These are phyloP conservation scores for Thaumatotibia leucotreta DNA, from an alignment of 1,140 invertebrate species.

Conservation along the genomic window DNA sequence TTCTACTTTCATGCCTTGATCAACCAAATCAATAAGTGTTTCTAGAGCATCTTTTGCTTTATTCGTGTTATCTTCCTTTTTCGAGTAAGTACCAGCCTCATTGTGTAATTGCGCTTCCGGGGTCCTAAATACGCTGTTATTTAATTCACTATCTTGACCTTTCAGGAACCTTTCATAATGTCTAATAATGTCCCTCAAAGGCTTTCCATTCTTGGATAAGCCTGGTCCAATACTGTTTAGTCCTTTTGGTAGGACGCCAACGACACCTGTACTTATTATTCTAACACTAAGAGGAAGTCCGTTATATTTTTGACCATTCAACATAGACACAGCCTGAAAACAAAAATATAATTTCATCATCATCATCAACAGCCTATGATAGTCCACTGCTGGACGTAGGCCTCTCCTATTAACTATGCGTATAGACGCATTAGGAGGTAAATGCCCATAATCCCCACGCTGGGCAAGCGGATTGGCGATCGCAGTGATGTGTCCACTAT, in stretches of 20 bases:
- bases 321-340: constrained; percentile 60
- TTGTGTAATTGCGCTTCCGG: not conserved
- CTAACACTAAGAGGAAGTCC: constrained; percentile 37
- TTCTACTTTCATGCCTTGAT: not conserved
- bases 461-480: no score
- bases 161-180: constrained; percentile 46
- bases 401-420: no score
- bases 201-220: constrained; percentile 39
- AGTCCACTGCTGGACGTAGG: no score
- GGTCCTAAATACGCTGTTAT: constrained; percentile 20
- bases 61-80: constrained; percentile 12
- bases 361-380: not conserved
- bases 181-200: constrained; percentile 42
- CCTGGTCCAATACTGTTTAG: constrained; percentile 40
- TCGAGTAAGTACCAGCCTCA: constrained; percentile 7
- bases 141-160: constrained; percentile 32
- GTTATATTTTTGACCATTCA: constrained; percentile 47
- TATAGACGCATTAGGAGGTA: no score
- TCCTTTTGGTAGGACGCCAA: constrained; percentile 45
- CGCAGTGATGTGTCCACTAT: no score
- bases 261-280: constrained; percentile 30
- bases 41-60: not conserved
- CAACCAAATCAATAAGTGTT: not conserved
- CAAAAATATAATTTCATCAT: not conserved
- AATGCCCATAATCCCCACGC: no score